Base-by-base conservation (phyloP, 2,797 vertebrate species). In the Malurus splendens region DNA sequence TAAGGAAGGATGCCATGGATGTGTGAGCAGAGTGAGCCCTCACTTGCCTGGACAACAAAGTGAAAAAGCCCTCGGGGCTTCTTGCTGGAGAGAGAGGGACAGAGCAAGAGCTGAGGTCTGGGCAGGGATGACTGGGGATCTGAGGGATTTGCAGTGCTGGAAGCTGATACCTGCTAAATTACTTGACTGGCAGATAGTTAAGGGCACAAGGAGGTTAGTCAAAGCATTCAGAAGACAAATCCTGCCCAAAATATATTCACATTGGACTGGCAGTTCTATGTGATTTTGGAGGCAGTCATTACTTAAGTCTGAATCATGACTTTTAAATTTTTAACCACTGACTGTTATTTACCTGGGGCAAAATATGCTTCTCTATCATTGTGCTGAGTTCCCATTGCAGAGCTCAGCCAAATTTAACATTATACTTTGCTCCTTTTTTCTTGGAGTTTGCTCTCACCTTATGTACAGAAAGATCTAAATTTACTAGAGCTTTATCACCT, bases 401-500 rank as follows among this genome's bases (percentile, higher is more conserved):
- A 75, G 17, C 8, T 72, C 0, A 1, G n/a, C 9, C 66, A 57
- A 80, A 59, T 68, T 56, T 66, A 77, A 51, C 3, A 0, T 70
- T 76, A 30, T 50, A 22, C 18, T 87, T 82, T 51, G 28, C 22
- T 73, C 25, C 4, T 36, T 67, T 80, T 65, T 74, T 52, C 57
- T 88, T 80, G 20, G 47, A 77, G 41, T 68, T 93, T 81, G 50
- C 24, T 93, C 28, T 87, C 60, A 75, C 55, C 66, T 81, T 77
- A 41, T 50, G 36, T 73, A 66, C 45, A 64, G 62, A 75, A 78
- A 62, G 18, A 70, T 72, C 91, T 93, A 91, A 87, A 90, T 91
- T 94, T 89, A 67, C 66, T 38, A 17, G 42, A 62, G n/a, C 23
- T 81, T 95, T 83, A 67, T 83, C 77, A 83, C 68, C 62, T 78